Percentiles rank a stretch among this genome's conserved stretches.
Conservation (phyloP, 1,140 invertebrate genomes). For the Trichonephila clavipes region DNA sequence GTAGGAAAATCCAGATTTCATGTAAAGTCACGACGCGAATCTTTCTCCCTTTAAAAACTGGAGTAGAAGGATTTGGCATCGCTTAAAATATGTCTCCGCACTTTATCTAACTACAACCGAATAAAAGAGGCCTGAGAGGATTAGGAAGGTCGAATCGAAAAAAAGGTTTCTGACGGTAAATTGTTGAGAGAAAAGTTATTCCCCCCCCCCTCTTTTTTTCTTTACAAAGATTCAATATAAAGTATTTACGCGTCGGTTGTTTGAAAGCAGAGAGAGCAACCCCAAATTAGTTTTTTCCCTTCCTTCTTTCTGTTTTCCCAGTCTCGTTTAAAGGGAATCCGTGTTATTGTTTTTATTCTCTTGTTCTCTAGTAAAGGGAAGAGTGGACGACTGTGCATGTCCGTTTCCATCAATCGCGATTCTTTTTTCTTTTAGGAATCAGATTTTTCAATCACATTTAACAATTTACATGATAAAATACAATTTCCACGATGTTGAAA, state of each 20-base stretch:
- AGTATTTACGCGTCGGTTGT: slow-evolving; percentile 24
- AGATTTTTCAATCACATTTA: too few species aligned
- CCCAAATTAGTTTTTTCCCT: background rate
- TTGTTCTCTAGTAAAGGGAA: too few species aligned
- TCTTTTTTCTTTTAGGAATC: too few species aligned
- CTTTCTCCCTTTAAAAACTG: too few species aligned
- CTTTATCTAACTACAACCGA: background rate
- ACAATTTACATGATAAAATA: too few species aligned
- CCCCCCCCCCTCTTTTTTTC: too few species aligned
- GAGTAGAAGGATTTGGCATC: too few species aligned
- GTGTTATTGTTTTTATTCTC: background rate
- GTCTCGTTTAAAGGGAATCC: background rate
- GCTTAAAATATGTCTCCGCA: background rate
- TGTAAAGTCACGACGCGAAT: too few species aligned
- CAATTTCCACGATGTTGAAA: too few species aligned
- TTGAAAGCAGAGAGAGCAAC: background rate
- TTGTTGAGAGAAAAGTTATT: background rate
- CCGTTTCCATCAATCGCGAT: too few species aligned
- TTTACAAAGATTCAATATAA: slow-evolving; percentile 9
- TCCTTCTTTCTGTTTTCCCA: background rate
- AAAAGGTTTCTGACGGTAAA: slow-evolving; percentile 14
- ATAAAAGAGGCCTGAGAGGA: background rate
- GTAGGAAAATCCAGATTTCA: too few species aligned
- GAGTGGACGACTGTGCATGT: too few species aligned
- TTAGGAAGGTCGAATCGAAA: background rate